A percentile compares a stretch with the other conserved stretches of the same genome.
phyloP scores from a whole-genome alignment of 2,888 invertebrate genomes.

The Tipula confusa region DNA sequence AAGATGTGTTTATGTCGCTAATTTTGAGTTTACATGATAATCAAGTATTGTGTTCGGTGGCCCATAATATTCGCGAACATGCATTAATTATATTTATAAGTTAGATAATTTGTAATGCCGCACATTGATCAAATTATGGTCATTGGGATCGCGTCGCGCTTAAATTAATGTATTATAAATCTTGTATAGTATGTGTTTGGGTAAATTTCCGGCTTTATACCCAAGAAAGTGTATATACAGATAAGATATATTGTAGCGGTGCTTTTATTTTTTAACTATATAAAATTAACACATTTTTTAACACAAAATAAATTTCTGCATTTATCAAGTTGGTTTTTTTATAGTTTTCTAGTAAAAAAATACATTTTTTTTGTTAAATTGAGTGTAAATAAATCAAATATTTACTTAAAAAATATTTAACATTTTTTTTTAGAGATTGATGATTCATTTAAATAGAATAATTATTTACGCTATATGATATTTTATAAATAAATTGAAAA shows the following conservation, averaged over 20 bases:
- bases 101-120: no score
- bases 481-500: not conserved
- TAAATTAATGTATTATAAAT: not conserved
- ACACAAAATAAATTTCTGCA: conserved; percentile 14
- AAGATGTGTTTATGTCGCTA: not conserved
- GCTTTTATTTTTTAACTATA: conserved; percentile 14
- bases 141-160: not conserved
- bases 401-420: not conserved
- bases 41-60: no score
- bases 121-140: not conserved
- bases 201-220: not conserved
- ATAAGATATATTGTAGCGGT: not conserved
- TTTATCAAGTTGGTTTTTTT: not conserved
- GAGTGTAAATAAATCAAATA: conserved; percentile 25
- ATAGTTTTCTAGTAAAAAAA: no score
- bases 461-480: not conserved
- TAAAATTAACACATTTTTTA: conserved; percentile 4
- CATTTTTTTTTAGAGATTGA: not conserved
- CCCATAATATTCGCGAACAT: not conserved
- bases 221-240: not conserved
- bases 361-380: conserved; percentile 21
- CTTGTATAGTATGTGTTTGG: not conserved
- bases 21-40: no score
- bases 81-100: no score
- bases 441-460: conserved; percentile 16